phyloP scores from a whole-genome alignment of 1,140 invertebrate genomes.

The Achatina immaculata region DNA sequence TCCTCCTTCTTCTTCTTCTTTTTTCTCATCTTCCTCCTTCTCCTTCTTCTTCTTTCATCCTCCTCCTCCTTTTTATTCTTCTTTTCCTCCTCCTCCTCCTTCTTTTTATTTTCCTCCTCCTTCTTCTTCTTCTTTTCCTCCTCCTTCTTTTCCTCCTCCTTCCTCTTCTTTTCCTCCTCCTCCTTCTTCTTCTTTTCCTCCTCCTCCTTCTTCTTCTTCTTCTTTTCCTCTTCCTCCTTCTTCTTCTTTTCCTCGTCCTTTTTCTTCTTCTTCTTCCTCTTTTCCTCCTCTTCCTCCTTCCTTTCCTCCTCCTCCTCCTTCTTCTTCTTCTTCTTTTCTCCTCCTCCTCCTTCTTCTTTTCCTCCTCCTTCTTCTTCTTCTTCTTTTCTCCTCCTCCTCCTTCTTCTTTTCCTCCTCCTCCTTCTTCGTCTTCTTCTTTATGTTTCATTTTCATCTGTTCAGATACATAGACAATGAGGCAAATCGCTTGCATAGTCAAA shows the following conservation, averaged over 20 bases:
- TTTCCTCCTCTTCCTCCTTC: neutral
- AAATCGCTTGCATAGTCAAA: too few relatives aligned
- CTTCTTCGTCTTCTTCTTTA: too few relatives aligned
- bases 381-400: neutral
- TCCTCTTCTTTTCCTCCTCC: neutral
- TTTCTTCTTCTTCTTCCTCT: neutral
- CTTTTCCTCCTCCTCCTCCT: neutral
- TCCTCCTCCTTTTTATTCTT: too few relatives aligned
- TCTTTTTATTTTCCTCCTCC: neutral
- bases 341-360: neutral
- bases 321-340: neutral
- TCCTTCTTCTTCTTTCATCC: too few relatives aligned
- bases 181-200: neutral
- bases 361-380: neutral
- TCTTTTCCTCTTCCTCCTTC: neutral
- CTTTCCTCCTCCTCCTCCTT: neutral
- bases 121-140: neutral
- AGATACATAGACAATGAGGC: too few relatives aligned
- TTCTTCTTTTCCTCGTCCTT: neutral
- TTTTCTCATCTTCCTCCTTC: too few relatives aligned
- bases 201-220: neutral
- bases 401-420: neutral
- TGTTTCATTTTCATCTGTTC: neutral
- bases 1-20: too few relatives aligned
- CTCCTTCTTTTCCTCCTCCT: neutral